These are phyloP conservation scores for Melanotaenia pygmaea DNA, from an alignment of 2,797 vertebrate genomes.

Conservation along the genomic window DNA sequence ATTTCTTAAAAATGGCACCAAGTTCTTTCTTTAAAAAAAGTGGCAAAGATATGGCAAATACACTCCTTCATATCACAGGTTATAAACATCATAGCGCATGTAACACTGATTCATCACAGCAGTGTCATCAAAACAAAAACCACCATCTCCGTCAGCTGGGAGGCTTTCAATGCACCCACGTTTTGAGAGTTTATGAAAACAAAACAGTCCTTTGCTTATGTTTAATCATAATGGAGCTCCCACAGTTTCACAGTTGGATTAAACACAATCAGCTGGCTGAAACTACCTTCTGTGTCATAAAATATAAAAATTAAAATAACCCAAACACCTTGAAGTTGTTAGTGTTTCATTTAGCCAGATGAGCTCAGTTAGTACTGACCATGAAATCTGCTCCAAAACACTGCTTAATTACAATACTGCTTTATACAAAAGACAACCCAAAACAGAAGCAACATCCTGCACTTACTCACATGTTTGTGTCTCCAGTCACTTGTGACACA, in stretches of 20 bases:
- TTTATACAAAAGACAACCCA: slow-evolving; percentile 15
- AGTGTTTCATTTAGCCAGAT: neutral
- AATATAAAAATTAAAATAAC: neutral
- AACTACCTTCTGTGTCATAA: neutral
- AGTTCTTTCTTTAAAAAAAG: neutral
- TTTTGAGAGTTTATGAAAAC: neutral
- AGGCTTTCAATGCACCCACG: neutral
- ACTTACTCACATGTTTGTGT: slow-evolving; percentile 36
- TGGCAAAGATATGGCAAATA: slow-evolving; percentile 22
- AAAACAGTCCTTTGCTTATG: neutral
- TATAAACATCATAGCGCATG: slow-evolving; percentile 8
- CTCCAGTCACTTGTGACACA: slow-evolving; percentile 34
- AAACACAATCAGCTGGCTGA: neutral
- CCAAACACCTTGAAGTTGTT: slow-evolving; percentile 13
- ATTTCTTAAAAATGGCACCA: slow-evolving; percentile 53
- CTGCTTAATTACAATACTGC: slow-evolving; percentile 40
- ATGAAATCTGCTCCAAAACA: slow-evolving; percentile 40
- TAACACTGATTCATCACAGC: slow-evolving; percentile 32
- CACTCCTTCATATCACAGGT: slow-evolving; percentile 54
- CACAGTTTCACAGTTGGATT: slow-evolving; percentile 40
- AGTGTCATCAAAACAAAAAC: slow-evolving; percentile 3
- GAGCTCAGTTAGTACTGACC: slow-evolving; percentile 15
- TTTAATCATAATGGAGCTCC: slow-evolving; percentile 8
- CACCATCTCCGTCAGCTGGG: neutral
- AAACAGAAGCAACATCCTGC: slow-evolving; percentile 21